phyloP scores from a whole-genome alignment of 2,888 invertebrate genomes.

The Resseliella maxima region DNA sequence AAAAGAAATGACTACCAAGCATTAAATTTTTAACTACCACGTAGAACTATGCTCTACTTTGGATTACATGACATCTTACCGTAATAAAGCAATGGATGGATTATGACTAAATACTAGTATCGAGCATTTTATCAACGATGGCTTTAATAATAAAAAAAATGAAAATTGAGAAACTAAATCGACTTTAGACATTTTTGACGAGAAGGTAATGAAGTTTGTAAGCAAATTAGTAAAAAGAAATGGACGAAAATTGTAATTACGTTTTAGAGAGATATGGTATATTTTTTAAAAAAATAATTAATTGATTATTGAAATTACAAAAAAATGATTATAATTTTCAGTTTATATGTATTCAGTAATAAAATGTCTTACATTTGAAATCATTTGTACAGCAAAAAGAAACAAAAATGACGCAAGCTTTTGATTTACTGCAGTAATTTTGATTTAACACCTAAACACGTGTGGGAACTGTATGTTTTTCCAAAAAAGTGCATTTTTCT shows the following conservation, averaged over 20 bases:
- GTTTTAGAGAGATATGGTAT: not conserved
- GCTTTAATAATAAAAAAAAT: not conserved
- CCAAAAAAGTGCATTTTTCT: too few species aligned
- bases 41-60: too few species aligned
- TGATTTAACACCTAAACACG: too few species aligned
- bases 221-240: not conserved
- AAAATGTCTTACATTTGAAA: not conserved
- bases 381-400: slow-evolving; percentile 13
- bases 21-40: not conserved
- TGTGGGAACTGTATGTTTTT: too few species aligned
- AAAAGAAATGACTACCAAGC: not conserved
- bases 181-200: not conserved
- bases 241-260: not conserved
- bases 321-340: not conserved
- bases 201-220: not conserved
- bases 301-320: not conserved
- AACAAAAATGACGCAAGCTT: not conserved
- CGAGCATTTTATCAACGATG: not conserved
- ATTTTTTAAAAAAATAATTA: not conserved
- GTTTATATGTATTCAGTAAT: not conserved
- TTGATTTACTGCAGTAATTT: not conserved
- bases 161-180: not conserved
- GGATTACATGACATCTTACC: too few species aligned
- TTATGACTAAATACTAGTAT: not conserved
- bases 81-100: not conserved